Evolutionary conservation across 2,797 vertebrate species (phyloP).

Genomic region (Catostomus latipinnis): DNA sequence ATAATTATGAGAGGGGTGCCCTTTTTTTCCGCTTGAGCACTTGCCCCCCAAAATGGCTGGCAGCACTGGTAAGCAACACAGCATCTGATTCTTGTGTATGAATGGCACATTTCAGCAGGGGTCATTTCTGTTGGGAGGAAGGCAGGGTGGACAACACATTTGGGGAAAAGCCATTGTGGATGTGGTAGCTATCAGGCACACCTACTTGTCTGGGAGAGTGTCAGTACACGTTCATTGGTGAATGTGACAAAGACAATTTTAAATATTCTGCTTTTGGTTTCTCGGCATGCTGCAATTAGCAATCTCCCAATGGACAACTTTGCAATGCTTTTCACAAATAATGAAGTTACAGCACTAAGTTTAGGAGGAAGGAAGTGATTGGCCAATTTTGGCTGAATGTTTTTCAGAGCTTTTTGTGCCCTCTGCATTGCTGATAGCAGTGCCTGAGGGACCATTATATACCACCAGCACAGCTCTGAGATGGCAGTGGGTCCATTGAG

Average conservation of each 20-base stretch:
- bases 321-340: neutral
- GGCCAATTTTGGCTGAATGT: slow-evolving; percentile 3
- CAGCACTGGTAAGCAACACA: slow-evolving; percentile 20
- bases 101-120: slow-evolving; percentile 45
- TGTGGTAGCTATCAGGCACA: slow-evolving; percentile 12
- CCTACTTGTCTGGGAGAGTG: slow-evolving; percentile 30
- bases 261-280: neutral
- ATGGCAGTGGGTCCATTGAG: slow-evolving; percentile 59
- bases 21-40: too few species aligned
- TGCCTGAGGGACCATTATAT: slow-evolving; percentile 39
- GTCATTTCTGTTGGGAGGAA: slow-evolving; percentile 26
- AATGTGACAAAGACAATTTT: slow-evolving; percentile 3
- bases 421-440: slow-evolving; percentile 27
- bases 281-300: neutral
- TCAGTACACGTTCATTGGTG: slow-evolving; percentile 13
- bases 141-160: neutral
- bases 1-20: too few species aligned
- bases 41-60: slow-evolving; percentile 4
- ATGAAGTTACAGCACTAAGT: slow-evolving; percentile 2
- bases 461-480: slow-evolving; percentile 56
- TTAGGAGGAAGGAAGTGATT: slow-evolving; percentile 3
- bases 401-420: slow-evolving; percentile 17
- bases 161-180: slow-evolving; percentile 36
- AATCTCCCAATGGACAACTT: neutral
- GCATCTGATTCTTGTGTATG: slow-evolving; percentile 40